Percentiles rank a stretch among this genome's conserved stretches.
phyloP scores from a whole-genome alignment of 2,888 invertebrate genomes.

The Lamellibrachia columna region DNA sequence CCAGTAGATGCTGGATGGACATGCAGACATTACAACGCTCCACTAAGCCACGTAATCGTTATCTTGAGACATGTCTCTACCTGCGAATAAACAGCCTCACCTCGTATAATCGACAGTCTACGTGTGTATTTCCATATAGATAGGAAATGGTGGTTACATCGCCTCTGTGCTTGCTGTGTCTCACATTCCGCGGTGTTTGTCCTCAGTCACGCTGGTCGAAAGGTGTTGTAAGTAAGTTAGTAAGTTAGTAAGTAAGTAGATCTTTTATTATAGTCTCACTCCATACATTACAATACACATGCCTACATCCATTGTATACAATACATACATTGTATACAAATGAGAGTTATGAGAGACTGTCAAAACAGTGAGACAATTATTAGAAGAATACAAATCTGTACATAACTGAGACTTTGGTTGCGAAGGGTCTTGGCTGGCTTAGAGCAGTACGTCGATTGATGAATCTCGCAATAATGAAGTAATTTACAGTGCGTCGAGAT shows the following conservation, averaged over 20 bases:
- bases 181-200: not conserved
- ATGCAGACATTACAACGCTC: not conserved
- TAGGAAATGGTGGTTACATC: not conserved
- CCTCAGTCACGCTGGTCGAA: not conserved
- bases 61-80: not conserved
- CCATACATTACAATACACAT: not conserved
- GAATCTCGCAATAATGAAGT: too few species aligned
- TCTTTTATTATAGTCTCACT: not conserved
- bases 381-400: not conserved
- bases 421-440: too few species aligned
- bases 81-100: not conserved
- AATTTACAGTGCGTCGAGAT: too few species aligned
- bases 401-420: too few species aligned
- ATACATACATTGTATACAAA: not conserved
- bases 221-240: not conserved
- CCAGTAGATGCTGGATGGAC: not conserved
- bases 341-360: not conserved
- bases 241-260: not conserved
- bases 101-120: not conserved
- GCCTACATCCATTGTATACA: too few species aligned
- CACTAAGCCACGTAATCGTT: not conserved
- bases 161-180: not conserved
- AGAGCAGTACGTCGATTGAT: too few species aligned
- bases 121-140: not conserved
- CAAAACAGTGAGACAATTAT: not conserved